phyloP scores from a whole-genome alignment of 2,797 vertebrate genomes.

The Pseudochaenichthys georgianus region DNA sequence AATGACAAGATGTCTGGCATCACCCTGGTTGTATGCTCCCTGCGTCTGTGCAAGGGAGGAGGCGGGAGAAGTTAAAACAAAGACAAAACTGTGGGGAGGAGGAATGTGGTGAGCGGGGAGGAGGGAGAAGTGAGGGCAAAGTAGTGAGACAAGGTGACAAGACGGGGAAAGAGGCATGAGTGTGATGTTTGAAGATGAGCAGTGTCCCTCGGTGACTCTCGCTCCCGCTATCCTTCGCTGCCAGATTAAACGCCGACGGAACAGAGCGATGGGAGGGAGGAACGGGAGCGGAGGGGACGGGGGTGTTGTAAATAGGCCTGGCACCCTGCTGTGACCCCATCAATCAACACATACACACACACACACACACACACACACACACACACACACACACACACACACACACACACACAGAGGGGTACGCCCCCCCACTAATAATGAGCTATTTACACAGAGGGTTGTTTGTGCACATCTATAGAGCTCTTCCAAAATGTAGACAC shows the following conservation, averaged over 20 bases:
- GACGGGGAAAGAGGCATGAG: slow-evolving; percentile 54
- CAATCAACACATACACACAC: slow-evolving; percentile 70
- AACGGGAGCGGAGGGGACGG: slow-evolving; percentile 48
- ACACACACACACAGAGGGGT: slow-evolving; percentile 37
- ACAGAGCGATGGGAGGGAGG: slow-evolving; percentile 57
- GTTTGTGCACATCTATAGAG: slow-evolving; percentile 69
- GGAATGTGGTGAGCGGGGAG: slow-evolving; percentile 36
- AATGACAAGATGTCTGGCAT: slow-evolving; percentile 61
- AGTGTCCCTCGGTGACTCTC: slow-evolving; percentile 73
- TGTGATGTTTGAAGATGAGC: slow-evolving; percentile 72
- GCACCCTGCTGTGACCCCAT: slow-evolving; percentile 81
- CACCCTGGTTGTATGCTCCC: slow-evolving; percentile 16
- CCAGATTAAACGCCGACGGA: slow-evolving; percentile 74
- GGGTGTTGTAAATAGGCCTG: slow-evolving; percentile 72
- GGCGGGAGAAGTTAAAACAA: slow-evolving; percentile 60
- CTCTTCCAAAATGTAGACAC: slow-evolving; percentile 56
- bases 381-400: slow-evolving; percentile 49
- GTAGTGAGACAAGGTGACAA: slow-evolving; percentile 68
- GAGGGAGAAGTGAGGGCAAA: slow-evolving; percentile 59
- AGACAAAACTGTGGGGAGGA: slow-evolving; percentile 72
- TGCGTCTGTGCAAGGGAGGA: slow-evolving; percentile 35
- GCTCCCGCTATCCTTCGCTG: slow-evolving; percentile 60
- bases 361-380: slow-evolving; percentile 42
- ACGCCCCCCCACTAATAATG: slow-evolving; percentile 67
- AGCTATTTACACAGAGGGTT: slow-evolving; percentile 80